A percentile compares a stretch with the other conserved stretches of the same genome.
phyloP scores from a whole-genome alignment of 2,113 vertebrate genomes.

The Microtus ochrogaster region DNA sequence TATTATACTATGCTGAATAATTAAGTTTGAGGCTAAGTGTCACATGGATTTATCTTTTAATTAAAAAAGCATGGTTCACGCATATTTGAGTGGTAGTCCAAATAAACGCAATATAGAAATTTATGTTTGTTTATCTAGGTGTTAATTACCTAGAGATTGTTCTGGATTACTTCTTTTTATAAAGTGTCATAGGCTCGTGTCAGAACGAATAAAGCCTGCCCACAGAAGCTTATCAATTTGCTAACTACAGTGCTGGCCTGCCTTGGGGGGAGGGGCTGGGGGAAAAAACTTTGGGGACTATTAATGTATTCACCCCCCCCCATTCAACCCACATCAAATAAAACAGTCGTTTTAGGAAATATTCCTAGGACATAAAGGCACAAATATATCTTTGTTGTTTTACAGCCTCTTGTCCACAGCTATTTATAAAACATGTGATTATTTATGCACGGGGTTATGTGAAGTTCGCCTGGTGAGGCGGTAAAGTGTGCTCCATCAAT shows the following conservation, averaged over 20 bases:
- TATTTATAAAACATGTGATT: constrained; percentile 87
- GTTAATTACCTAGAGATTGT: constrained; percentile 99
- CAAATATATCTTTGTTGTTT: constrained; percentile 86
- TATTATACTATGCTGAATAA: constrained; percentile 99
- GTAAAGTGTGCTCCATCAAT: constrained; percentile 72
- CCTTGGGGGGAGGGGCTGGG: constrained; percentile 77
- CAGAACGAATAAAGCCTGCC: constrained; percentile 95
- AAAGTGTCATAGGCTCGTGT: constrained; percentile 94
- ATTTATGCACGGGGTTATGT: constrained; percentile 81
- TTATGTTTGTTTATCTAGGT: constrained; percentile 99
- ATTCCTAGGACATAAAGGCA: constrained; percentile 85
- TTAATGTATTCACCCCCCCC: constrained; percentile 67
- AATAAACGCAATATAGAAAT: constrained; percentile 99
- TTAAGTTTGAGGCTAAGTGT: constrained; percentile 99
- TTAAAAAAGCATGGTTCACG: constrained; percentile 99
- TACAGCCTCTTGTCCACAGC: constrained; percentile 85
- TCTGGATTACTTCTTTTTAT: constrained; percentile 96
- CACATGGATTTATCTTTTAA: constrained; percentile 99
- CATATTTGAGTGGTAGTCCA: constrained; percentile 99
- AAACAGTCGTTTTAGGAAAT: constrained; percentile 85
- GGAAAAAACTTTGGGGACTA: constrained; percentile 82
- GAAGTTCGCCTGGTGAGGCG: constrained; percentile 80
- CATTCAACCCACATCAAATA: constrained; percentile 77
- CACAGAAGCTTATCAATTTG: constrained; percentile 92
- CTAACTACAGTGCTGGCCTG: constrained; percentile 86